Conservation (phyloP, 2,888 invertebrate genomes). For the Drosophila prostipennis region DNA sequence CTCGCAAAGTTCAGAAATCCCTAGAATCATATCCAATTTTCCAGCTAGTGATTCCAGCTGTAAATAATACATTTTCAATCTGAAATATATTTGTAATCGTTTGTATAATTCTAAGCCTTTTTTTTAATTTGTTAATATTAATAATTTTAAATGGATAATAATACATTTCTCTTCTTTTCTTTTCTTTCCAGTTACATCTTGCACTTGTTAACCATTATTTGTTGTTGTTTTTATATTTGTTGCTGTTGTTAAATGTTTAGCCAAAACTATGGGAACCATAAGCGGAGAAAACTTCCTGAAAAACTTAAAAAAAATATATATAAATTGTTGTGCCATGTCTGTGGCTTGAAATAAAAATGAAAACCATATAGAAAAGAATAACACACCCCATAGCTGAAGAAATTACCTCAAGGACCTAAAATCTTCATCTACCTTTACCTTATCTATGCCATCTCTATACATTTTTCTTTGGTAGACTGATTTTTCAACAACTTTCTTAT, state of each 20-base stretch:
- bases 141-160: background rate
- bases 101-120: background rate
- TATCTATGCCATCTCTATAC: background rate
- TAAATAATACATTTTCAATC: too few species aligned
- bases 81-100: too few species aligned
- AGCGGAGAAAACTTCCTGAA: conserved; percentile 34
- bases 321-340: conserved; percentile 68
- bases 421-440: background rate
- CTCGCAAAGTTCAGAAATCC: too few species aligned
- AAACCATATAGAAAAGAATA: conserved; percentile 41
- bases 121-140: too few species aligned
- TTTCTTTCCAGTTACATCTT: conserved; percentile 55
- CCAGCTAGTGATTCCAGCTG: too few species aligned
- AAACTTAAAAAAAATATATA: conserved; percentile 37
- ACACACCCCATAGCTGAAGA: conserved; percentile 45
- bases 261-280: conserved; percentile 66
- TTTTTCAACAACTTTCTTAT: conserved; percentile 33
- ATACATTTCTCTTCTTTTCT: background rate
- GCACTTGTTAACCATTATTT: conserved; percentile 65
- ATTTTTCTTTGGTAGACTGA: conserved; percentile 59
- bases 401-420: conserved; percentile 35
- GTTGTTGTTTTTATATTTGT: conserved; percentile 73
- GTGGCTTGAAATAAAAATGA: conserved; percentile 62
- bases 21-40: too few species aligned
- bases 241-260: conserved; percentile 78